Conservation (phyloP, 2,888 invertebrate species). For the Melipona beecheii region DNA sequence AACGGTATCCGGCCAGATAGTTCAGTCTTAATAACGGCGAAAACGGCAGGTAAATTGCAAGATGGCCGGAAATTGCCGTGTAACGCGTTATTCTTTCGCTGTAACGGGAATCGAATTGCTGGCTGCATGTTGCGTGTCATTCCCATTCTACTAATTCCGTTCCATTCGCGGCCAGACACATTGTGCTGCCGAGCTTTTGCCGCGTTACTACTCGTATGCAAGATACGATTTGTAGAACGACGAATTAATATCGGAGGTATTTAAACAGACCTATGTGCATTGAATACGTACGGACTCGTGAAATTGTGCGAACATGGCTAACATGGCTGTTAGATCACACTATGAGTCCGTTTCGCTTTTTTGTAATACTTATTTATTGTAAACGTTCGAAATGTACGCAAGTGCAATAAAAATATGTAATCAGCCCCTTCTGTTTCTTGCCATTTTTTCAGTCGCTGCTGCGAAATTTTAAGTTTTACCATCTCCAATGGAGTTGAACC, state of each 20-base stretch:
- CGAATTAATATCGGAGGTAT: neutral
- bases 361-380: no score
- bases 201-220: neutral
- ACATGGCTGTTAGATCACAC: no score
- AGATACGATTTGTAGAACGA: neutral
- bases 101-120: constrained; percentile 69
- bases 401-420: no score
- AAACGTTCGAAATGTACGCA: no score
- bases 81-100: constrained; percentile 65
- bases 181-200: constrained; percentile 1
- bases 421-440: no score
- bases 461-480: no score
- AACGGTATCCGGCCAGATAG: constrained; percentile 54
- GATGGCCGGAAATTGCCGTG: constrained; percentile 53
- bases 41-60: constrained; percentile 59
- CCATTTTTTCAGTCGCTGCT: no score
- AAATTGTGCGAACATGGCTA: no score
- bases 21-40: constrained; percentile 63
- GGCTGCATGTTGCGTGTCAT: constrained; percentile 68
- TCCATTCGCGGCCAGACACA: constrained; percentile 47
- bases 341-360: no score
- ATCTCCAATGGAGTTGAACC: no score
- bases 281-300: no score
- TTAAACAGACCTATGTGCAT: neutral
- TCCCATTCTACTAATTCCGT: constrained; percentile 65